A percentile compares a stretch with the other conserved stretches of the same genome.
These are phyloP conservation scores for Choreutis nemorana DNA, from an alignment of 2,888 invertebrate genomes.

Conservation along the genomic window DNA sequence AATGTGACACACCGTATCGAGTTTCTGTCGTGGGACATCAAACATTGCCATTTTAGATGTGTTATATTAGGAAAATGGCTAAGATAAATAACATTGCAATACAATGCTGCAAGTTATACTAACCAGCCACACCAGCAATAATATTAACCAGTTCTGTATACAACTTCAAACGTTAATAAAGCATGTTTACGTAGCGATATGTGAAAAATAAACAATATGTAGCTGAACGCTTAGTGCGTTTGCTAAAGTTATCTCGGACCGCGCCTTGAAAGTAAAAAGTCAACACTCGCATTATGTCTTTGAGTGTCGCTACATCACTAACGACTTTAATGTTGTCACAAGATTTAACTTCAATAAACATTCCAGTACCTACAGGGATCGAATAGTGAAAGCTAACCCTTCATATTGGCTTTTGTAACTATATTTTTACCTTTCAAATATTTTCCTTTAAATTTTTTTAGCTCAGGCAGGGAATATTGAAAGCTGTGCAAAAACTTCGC, in stretches of 20 bases:
- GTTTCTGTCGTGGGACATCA: constrained; percentile 16
- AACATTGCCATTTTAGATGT: constrained; percentile 26
- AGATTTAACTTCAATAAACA: constrained; percentile 12
- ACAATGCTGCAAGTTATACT: too few relatives aligned
- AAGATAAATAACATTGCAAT: too few relatives aligned
- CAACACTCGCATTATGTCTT: constrained; percentile 44
- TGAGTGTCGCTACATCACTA: constrained; percentile 36
- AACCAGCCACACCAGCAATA: constrained; percentile 16
- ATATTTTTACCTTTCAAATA: background rate
- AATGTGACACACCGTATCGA: constrained; percentile 11
- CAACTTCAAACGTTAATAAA: constrained; percentile 36
- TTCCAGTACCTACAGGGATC: background rate
- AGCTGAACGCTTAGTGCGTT: constrained; percentile 39
- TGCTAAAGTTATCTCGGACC: constrained; percentile 53
- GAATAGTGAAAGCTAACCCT: background rate
- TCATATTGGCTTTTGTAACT: background rate
- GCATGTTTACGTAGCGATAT: constrained; percentile 40
- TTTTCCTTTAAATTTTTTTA: constrained; percentile 3
- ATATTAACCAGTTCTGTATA: constrained; percentile 27
- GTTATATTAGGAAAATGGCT: too few relatives aligned
- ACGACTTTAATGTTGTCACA: constrained; percentile 23
- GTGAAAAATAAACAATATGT: constrained; percentile 49
- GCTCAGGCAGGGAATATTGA: constrained; percentile 9
- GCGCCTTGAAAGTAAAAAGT: constrained; percentile 48
- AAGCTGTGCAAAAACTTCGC: constrained; percentile 18